Base-by-base conservation (phyloP, 2,113 vertebrate genomes). In the Misgurnus anguillicaudatus region DNA sequence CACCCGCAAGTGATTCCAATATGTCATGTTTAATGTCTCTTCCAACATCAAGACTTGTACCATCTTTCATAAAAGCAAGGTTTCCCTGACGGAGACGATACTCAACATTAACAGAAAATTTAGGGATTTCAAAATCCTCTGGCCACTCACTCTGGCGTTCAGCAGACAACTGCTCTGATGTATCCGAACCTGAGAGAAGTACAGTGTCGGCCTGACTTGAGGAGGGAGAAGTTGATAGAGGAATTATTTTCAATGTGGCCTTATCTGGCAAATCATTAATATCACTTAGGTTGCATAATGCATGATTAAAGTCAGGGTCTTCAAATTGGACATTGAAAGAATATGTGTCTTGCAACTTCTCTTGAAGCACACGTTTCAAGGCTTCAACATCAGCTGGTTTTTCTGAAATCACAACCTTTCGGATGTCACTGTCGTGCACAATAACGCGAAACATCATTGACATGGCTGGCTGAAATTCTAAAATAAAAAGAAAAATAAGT, bases 31-130 rank as follows among this genome's bases (percentile, higher is more conserved):
- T 72, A 3, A 72, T 41, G 14, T 73, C 36, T 60, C 70, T n/a
- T 60, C 53, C 38, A 42, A 58, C 36, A 60, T 19, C 14, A 55
- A 61, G 55, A 45, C 9, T n/a, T 73, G 38, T 60, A 4, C 70
- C 53, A 60, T 73, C 70, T 21, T 60, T 73, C 38, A 73, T 19
- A 60, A 60, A 73, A 41, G 38, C 55, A 73, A 73, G 55, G 21
- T 73, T 73, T 39, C 58, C 55, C 38, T 73, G 60, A 62, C 24
- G 5, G 60, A 62, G 60, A 36, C 24, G 4, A 13, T 62, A 62
- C 31, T 63, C 16, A 53, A 53, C 48, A 13, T 51, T 51, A 13
- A 51, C 48, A 51, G 48, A 53, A 5, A 53, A 53, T 53, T 53
- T 53, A 4, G 14, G 16, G 3, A 53, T 64, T 64, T 64, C 36